Evolutionary conservation across 2,797 vertebrate genomes (phyloP), one percentile per base, ranked within the genome.

Genomic region (Leuciscus waleckii): DNA sequence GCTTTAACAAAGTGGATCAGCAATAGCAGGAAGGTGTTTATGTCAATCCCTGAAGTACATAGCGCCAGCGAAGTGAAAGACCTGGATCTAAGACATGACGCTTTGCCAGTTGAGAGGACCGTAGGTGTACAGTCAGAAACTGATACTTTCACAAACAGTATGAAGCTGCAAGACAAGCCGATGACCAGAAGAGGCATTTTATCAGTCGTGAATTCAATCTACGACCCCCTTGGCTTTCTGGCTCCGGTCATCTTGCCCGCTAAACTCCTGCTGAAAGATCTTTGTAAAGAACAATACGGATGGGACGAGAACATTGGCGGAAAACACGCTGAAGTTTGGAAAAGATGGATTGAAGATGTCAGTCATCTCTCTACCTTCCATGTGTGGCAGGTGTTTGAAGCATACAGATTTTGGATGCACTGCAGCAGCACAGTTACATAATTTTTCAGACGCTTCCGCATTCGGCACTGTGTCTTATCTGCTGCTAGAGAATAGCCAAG

Each of bases 1-100:
- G n/a, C 7, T n/a, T 70, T 89, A 39, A 87, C 81, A 39, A 89
- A 89, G 43, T 87, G 86, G 86, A 78, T 81, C 23, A 87, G 86
- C 43, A 69, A 87, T 49, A 89, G 79, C 37, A 56, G 85, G 23
- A 76, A 32, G 39, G 76, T 86, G 43, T 77, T 87, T 32, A 17
- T 58, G 43, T 51, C 71, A 35, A 69, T 85, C 13, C 82, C 75
- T 26, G 79, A 79, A 63, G 88, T 21, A 7, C 32, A 78, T 10
- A 86, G 84, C 68, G 82, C 74, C 16, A 87, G 54, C 37, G 49
- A 88, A 74, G 54, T 85, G 54, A 85, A 82, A 49, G 51, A 85
- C 23, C 84, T 88, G 14, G 80, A 85, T 74, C 23, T 85, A 79
- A 10, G 21, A 70, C 56, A 74, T 16, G 56, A 83, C 32, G 7